Conservation (phyloP, 2,888 invertebrate species). For the Orchesella flavescens region DNA sequence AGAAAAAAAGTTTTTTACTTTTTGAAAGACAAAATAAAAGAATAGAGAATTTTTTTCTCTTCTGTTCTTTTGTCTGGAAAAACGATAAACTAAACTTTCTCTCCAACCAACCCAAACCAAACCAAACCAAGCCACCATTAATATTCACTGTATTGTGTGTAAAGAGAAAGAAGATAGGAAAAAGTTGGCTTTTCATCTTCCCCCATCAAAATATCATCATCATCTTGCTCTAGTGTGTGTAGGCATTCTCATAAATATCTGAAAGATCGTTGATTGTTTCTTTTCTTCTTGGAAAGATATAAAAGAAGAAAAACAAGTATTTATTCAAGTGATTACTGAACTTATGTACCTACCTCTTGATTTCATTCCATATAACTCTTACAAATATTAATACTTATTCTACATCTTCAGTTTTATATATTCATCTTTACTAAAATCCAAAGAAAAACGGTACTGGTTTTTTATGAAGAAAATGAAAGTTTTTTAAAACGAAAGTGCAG, state of each 20-base stretch:
- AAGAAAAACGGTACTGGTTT: no score
- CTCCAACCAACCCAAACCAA: not conserved
- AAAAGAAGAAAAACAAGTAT: not conserved
- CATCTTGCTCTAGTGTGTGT: no score
- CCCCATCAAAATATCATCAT: not conserved
- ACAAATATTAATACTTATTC: not conserved
- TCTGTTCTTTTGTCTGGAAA: constrained; percentile 44
- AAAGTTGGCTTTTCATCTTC: not conserved
- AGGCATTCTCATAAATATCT: not conserved
- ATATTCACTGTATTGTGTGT: constrained; percentile 16
- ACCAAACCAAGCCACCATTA: constrained; percentile 23
- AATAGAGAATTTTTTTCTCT: constrained; percentile 19
- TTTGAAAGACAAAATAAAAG: not conserved
- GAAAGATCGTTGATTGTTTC: not conserved
- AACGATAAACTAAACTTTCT: constrained; percentile 40
- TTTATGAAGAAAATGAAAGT: no score
- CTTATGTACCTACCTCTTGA: constrained; percentile 34
- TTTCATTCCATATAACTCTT: constrained; percentile 25
- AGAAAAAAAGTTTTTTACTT: constrained; percentile 16
- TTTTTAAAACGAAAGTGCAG: not conserved
- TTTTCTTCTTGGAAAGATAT: not conserved
- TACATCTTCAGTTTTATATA: not conserved
- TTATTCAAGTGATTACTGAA: constrained; percentile 27
- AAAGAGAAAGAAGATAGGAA: not conserved
- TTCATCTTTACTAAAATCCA: not conserved